Evolutionary conservation across 2,113 vertebrate genomes (phyloP).

Genomic region (Podocnemis expansa): DNA sequence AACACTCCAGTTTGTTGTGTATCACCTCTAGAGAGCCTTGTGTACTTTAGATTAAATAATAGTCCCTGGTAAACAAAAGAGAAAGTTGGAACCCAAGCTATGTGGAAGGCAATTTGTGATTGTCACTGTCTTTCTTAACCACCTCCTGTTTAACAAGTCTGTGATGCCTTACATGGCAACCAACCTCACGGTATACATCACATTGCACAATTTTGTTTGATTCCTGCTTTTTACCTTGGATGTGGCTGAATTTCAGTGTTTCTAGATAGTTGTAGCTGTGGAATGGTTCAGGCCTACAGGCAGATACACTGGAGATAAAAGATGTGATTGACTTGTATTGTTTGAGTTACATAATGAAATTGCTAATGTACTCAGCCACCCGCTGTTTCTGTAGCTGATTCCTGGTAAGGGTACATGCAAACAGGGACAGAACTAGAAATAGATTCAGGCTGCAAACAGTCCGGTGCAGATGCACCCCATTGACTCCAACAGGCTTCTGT

Average conservation of each 20-base stretch:
- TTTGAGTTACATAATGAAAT: background rate
- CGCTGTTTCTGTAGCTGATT: background rate
- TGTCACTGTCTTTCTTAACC: background rate
- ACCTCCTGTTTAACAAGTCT: background rate
- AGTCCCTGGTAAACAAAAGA: background rate
- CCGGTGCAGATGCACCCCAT: background rate
- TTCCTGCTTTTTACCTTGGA: background rate
- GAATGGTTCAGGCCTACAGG: background rate
- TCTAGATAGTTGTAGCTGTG: background rate
- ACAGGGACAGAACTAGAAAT: background rate
- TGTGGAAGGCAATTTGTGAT: background rate
- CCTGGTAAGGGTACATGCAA: background rate
- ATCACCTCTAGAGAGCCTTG: background rate
- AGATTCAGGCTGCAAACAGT: background rate
- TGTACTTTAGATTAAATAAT: background rate
- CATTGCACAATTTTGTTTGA: background rate
- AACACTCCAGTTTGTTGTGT: background rate
- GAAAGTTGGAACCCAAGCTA: background rate
- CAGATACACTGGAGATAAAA: background rate
- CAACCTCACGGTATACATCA: background rate
- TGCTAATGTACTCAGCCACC: background rate
- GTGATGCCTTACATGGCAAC: background rate
- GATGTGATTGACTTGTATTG: background rate
- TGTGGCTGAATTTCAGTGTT: background rate
- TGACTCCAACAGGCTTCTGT: no score